Evolutionary conservation across 2,888 invertebrate genomes (phyloP), one percentile per base, ranked within the genome.

Genomic region (Melieria crassipennis): DNA sequence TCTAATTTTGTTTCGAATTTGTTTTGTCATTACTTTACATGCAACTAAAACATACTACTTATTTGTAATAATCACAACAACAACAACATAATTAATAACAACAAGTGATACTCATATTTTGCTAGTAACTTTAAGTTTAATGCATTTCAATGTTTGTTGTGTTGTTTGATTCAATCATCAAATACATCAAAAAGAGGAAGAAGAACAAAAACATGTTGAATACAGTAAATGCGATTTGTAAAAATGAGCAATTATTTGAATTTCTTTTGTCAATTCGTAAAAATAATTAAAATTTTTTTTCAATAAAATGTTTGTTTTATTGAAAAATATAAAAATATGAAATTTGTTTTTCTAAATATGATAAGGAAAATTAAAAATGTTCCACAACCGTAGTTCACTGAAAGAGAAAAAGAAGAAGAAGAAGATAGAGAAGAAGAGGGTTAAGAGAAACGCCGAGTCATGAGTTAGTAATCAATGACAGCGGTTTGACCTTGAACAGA

Each of bases 41-140:
- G 46, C 47, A 61, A 67, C 50, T 13, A 60, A 61, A 61, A 50
- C 60, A 52, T 45, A 67, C 43, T 67, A 47, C 58, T 67, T 67
- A 43, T 52, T 61, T 52, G 56, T 30, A 30, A 30, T 30, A 30
- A 30, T 30, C 30, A 30, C 30, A 30, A 30, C 30, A 30, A 30
- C 30, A 30, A 30, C 30, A 30, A 30, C 30, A 30, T 56, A 50
- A 64, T 70, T 16, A 70, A 75, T 77, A 77, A 78, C 73, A 81
- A 81, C 79, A 80, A 84, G 81, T 81, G 84, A 83, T 83, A 84
- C 83, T 84, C 84, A 83, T 84, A 84, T 55, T 65, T 74, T 74
- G 73, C 73, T 78, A 73, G 76, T 75, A 71, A 71, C 30, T 69
- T 68, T 75, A 78, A 77, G 73, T 47, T 58, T 60, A 45, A 76